phyloP scores from a whole-genome alignment of 2,113 vertebrate genomes.

The Origma solitaria region DNA sequence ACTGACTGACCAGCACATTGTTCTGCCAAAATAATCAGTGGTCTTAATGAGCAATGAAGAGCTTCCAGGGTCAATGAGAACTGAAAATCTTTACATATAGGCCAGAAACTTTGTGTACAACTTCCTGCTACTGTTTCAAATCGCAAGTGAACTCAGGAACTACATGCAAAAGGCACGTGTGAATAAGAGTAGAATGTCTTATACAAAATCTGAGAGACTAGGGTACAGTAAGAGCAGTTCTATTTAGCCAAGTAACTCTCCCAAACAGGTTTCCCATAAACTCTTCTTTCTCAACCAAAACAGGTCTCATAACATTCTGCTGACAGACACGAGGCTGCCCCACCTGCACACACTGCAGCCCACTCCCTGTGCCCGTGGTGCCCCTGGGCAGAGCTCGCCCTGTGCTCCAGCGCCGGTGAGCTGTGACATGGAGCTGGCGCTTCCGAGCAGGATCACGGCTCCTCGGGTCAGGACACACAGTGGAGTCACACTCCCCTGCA shows the following conservation, averaged over 20 bases:
- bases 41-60: background rate
- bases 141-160: background rate
- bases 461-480: background rate
- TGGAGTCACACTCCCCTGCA: background rate
- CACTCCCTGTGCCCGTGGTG: rapidly evolving
- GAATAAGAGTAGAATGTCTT: background rate
- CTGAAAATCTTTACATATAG: background rate
- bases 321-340: rapidly evolving
- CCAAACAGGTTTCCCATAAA: background rate
- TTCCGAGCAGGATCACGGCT: background rate
- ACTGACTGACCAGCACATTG: background rate
- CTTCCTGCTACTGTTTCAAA: background rate
- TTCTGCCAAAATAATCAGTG: background rate
- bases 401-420: rapidly evolving
- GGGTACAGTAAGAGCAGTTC: background rate
- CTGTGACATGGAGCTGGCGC: background rate
- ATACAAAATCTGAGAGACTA: background rate
- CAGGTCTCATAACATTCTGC: background rate
- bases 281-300: background rate
- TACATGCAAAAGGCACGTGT: background rate
- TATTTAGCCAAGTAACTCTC: background rate
- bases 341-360: no score
- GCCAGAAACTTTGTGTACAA: background rate
- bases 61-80: background rate
- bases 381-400: no score